phyloP scores from a whole-genome alignment of 2,888 invertebrate genomes.

The Acleris cristana region DNA sequence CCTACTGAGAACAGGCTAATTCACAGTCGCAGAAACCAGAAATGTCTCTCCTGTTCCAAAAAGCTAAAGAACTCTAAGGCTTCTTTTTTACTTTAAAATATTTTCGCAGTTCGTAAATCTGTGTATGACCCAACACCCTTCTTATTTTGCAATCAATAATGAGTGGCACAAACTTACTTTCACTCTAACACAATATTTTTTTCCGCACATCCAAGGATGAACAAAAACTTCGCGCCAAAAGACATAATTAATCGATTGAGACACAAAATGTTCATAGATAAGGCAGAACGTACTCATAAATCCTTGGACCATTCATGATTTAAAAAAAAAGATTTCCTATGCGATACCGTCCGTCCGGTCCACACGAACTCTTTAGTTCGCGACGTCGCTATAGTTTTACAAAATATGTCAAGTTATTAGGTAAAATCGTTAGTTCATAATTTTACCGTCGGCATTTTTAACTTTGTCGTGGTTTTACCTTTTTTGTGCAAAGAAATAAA shows the following conservation, averaged over 20 bases:
- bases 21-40: no score
- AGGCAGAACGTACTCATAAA: conserved; percentile 27
- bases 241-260: conserved; percentile 33
- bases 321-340: conserved; percentile 25
- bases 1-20: no score
- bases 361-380: conserved; percentile 2
- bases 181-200: not conserved
- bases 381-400: not conserved
- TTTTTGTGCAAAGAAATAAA: conserved; percentile 17
- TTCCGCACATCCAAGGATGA: not conserved
- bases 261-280: conserved; percentile 31
- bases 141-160: no score
- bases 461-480: conserved; percentile 5
- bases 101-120: no score
- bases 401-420: not conserved
- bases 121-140: no score
- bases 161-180: no score
- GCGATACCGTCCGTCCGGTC: conserved; percentile 19
- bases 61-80: no score
- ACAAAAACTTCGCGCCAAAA: conserved; percentile 16
- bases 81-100: no score
- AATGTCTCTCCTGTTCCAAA: no score
- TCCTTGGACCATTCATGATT: conserved; percentile 30
- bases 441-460: not conserved
- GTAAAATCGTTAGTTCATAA: conserved; percentile 1